Conservation (phyloP, 2,113 vertebrate genomes). For the Oceanites oceanicus region DNA sequence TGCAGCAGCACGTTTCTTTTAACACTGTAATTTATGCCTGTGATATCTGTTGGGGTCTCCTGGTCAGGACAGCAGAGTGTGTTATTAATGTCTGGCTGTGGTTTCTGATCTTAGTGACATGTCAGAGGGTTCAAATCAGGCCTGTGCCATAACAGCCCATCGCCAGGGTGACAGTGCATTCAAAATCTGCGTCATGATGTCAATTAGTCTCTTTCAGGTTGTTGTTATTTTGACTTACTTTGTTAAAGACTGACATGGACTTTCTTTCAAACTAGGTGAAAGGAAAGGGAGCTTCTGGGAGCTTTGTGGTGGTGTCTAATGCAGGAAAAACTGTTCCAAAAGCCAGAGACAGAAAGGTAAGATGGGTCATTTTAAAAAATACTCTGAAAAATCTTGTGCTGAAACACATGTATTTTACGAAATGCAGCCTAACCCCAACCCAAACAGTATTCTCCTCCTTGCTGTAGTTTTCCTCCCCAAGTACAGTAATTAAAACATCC, state of each 20-base stretch:
- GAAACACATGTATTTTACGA: neutral
- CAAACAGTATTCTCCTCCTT: neutral
- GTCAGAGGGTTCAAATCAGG: neutral
- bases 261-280: conserved; percentile 77
- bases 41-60: neutral
- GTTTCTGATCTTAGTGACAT: neutral
- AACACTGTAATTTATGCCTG: neutral
- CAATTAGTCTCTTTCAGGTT: neutral
- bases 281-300: conserved; percentile 95
- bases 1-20: neutral
- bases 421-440: neutral
- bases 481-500: neutral
- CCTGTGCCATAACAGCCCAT: neutral
- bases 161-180: neutral
- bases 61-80: neutral
- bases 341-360: conserved; percentile 84
- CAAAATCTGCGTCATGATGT: neutral
- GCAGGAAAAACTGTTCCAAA: conserved; percentile 82
- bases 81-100: neutral
- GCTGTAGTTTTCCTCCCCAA: neutral
- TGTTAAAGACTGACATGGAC: neutral
- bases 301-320: conserved; percentile 86
- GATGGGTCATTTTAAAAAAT: neutral
- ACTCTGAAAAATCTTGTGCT: neutral
- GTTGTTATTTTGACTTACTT: neutral